These are phyloP conservation scores for Tipula confusa DNA, from an alignment of 2,888 invertebrate genomes.

Conservation along the genomic window DNA sequence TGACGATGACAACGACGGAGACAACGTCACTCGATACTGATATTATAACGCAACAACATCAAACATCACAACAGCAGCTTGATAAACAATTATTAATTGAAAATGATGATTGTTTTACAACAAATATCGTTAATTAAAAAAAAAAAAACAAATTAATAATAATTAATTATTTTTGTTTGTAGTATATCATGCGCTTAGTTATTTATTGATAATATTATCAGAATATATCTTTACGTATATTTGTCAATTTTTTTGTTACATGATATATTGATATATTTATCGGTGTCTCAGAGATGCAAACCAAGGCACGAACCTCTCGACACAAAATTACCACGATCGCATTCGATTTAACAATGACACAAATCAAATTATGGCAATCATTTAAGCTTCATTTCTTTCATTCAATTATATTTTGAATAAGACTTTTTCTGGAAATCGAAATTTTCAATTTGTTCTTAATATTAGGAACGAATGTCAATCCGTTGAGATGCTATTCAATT, in stretches of 20 bases:
- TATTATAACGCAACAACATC: slow-evolving; percentile 37
- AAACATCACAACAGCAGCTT: slow-evolving; percentile 31
- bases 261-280: background rate
- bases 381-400: too few relatives aligned
- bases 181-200: background rate
- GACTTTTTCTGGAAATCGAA: too few relatives aligned
- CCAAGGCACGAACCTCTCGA: too few relatives aligned
- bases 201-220: background rate
- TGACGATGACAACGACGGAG: slow-evolving; percentile 56
- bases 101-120: background rate
- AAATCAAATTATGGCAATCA: too few relatives aligned
- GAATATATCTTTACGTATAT: background rate
- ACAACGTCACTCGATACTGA: slow-evolving; percentile 44
- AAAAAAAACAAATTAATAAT: background rate
- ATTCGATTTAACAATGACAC: too few relatives aligned
- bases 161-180: slow-evolving; percentile 12
- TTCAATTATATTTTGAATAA: too few relatives aligned
- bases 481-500: too few relatives aligned
- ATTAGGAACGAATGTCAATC: too few relatives aligned
- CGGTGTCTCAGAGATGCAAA: background rate
- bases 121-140: slow-evolving; percentile 4
- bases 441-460: too few relatives aligned
- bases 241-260: background rate
- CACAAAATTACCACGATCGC: too few relatives aligned
- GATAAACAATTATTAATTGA: background rate